Evolutionary conservation across 53 echinoderm and acorn worm species (phyloP), one percentile per base, ranked within the genome.

Genomic region (Crossaster papposus): DNA sequence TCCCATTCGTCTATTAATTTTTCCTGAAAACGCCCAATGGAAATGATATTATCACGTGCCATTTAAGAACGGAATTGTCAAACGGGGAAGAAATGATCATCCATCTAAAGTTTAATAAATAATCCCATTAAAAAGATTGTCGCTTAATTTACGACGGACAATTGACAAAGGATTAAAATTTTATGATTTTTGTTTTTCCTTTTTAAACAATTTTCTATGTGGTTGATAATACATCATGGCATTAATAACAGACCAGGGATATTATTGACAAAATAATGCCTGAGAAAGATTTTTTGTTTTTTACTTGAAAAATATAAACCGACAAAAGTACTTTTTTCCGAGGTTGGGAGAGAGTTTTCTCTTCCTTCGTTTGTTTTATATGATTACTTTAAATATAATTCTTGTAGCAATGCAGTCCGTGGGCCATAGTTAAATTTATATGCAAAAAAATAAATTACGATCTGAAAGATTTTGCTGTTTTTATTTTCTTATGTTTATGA

Each of bases 151-250:
- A 17, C 34, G 37, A 13, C 28, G 74, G 35, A 64, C 22, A 81
- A 34, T 81, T 63, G 14, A 64, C n/a, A 38, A 32, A 37, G 35
- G 35, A 68, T 65, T 83, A 38, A 20, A 58, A 18, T 29, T 37
- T 70, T 24, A 38, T 44, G 13, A n/a, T 70, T 68, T 55, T 83
- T 85, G n/a, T n/a, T n/a, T n/a, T 44, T 28, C 2, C 35, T 33
- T 34, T 75, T 54, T 72, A 32, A 54, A 50, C 28, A 2, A 31
- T 58, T 55, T 29, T 58, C 31, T 58, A 18, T 33, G 31, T 58
- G 55, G 80, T 80, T 55, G 17, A 87, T 72, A 76, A 64, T 87
- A 75, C 63, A 87, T 87, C 87, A 77, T 87, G 87, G 87, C 58
- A 8, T 58, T 77, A 12, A n/a, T n/a, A n/a, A 44, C 31, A 35